Conservation (phyloP, 2,113 vertebrate species). For the Loxodonta africana region DNA sequence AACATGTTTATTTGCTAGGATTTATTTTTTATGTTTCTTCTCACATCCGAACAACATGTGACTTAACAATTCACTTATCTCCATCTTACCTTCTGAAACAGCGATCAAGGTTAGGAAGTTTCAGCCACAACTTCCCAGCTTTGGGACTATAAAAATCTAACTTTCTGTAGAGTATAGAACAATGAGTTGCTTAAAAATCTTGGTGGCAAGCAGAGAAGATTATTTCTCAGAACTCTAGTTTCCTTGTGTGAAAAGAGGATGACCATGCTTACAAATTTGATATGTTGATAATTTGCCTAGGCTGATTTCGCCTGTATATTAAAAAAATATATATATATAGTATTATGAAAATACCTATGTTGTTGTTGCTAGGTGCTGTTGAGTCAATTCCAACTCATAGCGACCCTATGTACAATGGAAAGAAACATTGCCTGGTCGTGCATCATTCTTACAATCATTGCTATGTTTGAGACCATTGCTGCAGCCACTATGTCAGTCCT, state of each 20-base stretch:
- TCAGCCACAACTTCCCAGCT: neutral
- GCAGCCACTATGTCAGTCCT: too few relatives aligned
- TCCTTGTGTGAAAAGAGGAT: neutral
- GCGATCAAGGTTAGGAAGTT: neutral
- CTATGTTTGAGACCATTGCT: too few relatives aligned
- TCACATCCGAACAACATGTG: neutral
- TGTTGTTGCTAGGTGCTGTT: too few relatives aligned
- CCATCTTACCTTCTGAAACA: neutral
- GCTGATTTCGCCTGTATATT: neutral
- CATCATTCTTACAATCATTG: too few relatives aligned
- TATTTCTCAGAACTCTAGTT: neutral
- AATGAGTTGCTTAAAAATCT: neutral
- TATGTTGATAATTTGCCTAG: neutral
- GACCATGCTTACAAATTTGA: neutral
- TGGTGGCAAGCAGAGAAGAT: neutral
- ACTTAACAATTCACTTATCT: neutral
- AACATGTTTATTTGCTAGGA: neutral
- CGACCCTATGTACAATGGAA: too few relatives aligned
- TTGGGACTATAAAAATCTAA: neutral
- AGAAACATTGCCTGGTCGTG: too few relatives aligned
- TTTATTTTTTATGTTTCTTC: conserved; percentile 45
- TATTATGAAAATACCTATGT: neutral
- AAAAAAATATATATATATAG: neutral
- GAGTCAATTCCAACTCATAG: too few relatives aligned
- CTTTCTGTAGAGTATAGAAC: neutral